Base-by-base conservation (phyloP, 92 coral and sea anemone genomes). In the Porites rus region DNA sequence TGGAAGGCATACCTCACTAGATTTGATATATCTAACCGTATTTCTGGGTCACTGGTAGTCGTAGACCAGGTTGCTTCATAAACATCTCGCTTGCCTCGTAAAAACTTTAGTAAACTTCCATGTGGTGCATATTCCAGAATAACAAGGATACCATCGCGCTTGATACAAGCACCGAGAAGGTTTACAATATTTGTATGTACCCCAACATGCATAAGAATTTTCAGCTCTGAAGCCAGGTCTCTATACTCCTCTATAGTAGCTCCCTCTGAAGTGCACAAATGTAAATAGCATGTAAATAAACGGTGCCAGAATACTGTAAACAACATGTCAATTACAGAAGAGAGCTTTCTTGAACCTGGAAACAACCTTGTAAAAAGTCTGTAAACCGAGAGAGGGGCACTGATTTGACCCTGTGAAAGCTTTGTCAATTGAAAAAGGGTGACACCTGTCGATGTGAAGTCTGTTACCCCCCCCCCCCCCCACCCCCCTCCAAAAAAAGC, bases 151-250 rank as follows among this genome's bases (percentile, higher is more conserved):
- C 88, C 82, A 6, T 91, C 84, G 0, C 92, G 92, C 20, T 86
- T 90, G 8, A 94, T 93, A 62, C 98, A 95, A 17, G 96, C 96
- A 14, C 98, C 98, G 22, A 95, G 88, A 11, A 93, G 91, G 88
- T 93, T 95, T 52, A 95, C 90, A 61, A 93, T 89, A 59, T 95
- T 94, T 62, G 65, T 87, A 69, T 95, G 98, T 19, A 91, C 92
- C 9, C 96, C 98, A 69, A 95, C 88, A 52, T 95, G 98, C n/a
- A 95, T 95, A 79, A 95, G 92, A 46, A 95, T 88, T 87, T 95
- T 95, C 71, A 95, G 78, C 76, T 95, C 98, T 7, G 95, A 91
- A 17, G 95, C 98, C 10, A 95, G 84, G 81, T 95, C 96, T 84
- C 80, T 89, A 95, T 88, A 93, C 58, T 94, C 97, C 17, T 85